phyloP scores from a whole-genome alignment of 2,113 vertebrate genomes.

The Paracanthobrama guichenoti region DNA sequence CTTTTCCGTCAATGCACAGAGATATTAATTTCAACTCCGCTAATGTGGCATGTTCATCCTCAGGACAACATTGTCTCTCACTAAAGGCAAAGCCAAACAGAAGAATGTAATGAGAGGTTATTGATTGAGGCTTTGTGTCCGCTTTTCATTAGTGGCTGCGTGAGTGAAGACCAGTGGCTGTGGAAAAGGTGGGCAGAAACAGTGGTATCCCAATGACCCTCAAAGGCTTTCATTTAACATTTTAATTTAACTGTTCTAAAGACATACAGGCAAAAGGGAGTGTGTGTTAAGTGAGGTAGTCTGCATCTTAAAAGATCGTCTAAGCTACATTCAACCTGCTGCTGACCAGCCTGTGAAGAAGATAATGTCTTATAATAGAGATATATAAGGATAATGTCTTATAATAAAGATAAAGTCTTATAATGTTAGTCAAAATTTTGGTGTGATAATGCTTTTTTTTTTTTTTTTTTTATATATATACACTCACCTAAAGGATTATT shows the following conservation, averaged over 20 bases:
- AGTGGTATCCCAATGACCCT: slow-evolving; percentile 40
- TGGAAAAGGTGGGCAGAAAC: slow-evolving; percentile 62
- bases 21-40: slow-evolving; percentile 62
- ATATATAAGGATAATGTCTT: too few relatives aligned
- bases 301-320: not conserved
- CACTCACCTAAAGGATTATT: too few relatives aligned
- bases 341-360: not conserved
- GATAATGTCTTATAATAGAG: too few relatives aligned
- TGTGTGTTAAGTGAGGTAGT: not conserved
- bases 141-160: slow-evolving; percentile 72
- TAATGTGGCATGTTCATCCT: slow-evolving; percentile 60
- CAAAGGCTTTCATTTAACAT: slow-evolving; percentile 44
- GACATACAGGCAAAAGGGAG: slow-evolving; percentile 11
- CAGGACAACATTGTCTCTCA: slow-evolving; percentile 60
- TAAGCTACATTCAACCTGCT: not conserved
- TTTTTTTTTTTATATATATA: not conserved
- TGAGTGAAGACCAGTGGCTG: slow-evolving; percentile 58
- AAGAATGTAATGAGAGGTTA: slow-evolving; percentile 72
- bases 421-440: not conserved
- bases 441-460: not conserved
- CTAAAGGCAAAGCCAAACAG: slow-evolving; percentile 60
- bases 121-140: slow-evolving; percentile 72
- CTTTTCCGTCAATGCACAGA: slow-evolving; percentile 58
- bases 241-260: slow-evolving; percentile 34
- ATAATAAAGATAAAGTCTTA: not conserved